These are phyloP conservation scores for Dryoscopus gambensis DNA, from an alignment of 2,113 vertebrate species.

Conservation along the genomic window DNA sequence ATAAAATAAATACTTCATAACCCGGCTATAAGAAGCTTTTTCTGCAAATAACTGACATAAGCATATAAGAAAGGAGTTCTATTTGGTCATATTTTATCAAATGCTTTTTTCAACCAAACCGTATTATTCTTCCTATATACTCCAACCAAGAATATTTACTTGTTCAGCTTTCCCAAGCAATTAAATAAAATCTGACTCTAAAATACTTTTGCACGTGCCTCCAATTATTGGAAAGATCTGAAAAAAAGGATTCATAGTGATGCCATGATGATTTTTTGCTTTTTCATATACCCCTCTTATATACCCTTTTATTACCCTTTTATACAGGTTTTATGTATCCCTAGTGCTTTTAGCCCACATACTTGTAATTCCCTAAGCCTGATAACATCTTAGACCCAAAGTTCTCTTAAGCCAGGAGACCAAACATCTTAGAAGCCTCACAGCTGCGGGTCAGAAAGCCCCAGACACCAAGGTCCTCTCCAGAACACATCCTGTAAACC, in stretches of 20 bases:
- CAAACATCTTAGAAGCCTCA: too few relatives aligned
- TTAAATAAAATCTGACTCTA: background rate
- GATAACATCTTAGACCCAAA: too few relatives aligned
- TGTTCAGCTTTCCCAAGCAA: background rate
- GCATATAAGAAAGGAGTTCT: background rate
- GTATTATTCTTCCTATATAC: background rate
- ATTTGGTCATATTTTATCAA: background rate
- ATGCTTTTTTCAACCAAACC: background rate
- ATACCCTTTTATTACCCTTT: too few relatives aligned
- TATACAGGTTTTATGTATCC: too few relatives aligned
- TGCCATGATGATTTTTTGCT: too few relatives aligned
- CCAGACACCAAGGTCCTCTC: too few relatives aligned
- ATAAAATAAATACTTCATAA: background rate
- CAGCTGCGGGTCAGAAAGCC: too few relatives aligned
- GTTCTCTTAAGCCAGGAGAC: too few relatives aligned
- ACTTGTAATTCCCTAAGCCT: too few relatives aligned
- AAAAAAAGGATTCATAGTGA: background rate
- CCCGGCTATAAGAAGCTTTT: background rate
- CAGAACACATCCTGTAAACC: too few relatives aligned
- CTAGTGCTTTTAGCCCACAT: too few relatives aligned
- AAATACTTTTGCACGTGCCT: background rate
- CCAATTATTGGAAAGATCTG: background rate
- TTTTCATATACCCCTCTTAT: too few relatives aligned
- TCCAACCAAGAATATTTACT: background rate
- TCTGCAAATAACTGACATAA: background rate